Conservation (phyloP, 2,797 vertebrate genomes). For the Alauda arvensis region DNA sequence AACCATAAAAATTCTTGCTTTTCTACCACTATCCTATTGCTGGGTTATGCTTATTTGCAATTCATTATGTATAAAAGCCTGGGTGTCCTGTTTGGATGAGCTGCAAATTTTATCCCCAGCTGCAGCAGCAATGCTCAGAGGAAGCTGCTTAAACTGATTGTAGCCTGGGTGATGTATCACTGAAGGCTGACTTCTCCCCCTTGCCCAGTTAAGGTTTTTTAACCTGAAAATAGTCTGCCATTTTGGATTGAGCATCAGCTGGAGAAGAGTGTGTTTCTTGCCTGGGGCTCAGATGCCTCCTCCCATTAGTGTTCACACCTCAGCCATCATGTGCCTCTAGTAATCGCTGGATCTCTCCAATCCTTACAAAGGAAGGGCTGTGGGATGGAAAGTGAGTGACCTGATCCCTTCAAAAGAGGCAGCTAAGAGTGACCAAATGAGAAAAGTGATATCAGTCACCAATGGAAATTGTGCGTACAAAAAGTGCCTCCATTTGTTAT, state of each 20-base stretch:
- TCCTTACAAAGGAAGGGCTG: not conserved
- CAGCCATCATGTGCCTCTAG: not conserved
- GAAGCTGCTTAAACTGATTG: not conserved
- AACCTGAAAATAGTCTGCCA: slow-evolving; percentile 32
- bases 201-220: not conserved
- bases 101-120: not conserved
- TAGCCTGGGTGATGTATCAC: not conserved
- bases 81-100: not conserved
- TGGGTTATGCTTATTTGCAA: not conserved
- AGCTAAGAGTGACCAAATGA: not conserved
- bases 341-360: not conserved
- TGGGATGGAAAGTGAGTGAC: not conserved
- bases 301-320: slow-evolving; percentile 28
- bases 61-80: not conserved
- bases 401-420: not conserved
- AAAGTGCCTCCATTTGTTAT: not conserved
- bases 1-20: not conserved
- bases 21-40: not conserved
- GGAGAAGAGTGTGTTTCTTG: not conserved
- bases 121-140: not conserved
- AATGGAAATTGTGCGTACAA: not conserved
- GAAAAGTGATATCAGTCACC: not conserved
- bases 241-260: slow-evolving; percentile 1
- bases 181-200: not conserved
- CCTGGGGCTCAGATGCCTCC: slow-evolving; percentile 22